Conservation (phyloP, 2,888 invertebrate species). For the Hyles lineata region DNA sequence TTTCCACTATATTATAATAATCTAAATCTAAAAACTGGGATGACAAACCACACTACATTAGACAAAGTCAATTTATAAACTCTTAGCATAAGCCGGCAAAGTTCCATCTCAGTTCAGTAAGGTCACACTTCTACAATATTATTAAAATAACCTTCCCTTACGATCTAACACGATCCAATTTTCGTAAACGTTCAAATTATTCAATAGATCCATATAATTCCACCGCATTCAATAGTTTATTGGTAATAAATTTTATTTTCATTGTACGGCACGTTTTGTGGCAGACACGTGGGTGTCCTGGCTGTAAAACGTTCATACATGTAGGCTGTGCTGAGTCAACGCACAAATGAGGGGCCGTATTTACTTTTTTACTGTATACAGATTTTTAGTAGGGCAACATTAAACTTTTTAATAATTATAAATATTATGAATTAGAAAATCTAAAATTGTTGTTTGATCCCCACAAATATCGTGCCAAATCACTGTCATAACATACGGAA, state of each 20-base stretch:
- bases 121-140: not conserved
- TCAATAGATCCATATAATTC: conserved; percentile 15
- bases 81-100: not conserved
- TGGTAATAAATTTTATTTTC: conserved; percentile 25
- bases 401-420: not conserved
- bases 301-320: conserved; percentile 22
- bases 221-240: conserved; percentile 18
- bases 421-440: not conserved
- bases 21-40: too few species aligned
- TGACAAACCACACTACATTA: too few species aligned
- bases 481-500: not conserved
- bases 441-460: not conserved
- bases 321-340: conserved; percentile 29
- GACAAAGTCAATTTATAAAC: too few species aligned
- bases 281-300: not conserved
- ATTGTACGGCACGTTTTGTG: conserved; percentile 17
- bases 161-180: conserved; percentile 14
- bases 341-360: conserved; percentile 29
- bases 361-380: not conserved
- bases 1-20: too few species aligned
- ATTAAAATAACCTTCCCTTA: conserved; percentile 1
- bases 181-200: conserved; percentile 18
- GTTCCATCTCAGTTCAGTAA: not conserved
- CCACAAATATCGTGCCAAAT: not conserved
- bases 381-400: not conserved